Evolutionary conservation across 1,140 invertebrate genomes (phyloP).

Genomic region (Cyphomyrmex costatus): DNA sequence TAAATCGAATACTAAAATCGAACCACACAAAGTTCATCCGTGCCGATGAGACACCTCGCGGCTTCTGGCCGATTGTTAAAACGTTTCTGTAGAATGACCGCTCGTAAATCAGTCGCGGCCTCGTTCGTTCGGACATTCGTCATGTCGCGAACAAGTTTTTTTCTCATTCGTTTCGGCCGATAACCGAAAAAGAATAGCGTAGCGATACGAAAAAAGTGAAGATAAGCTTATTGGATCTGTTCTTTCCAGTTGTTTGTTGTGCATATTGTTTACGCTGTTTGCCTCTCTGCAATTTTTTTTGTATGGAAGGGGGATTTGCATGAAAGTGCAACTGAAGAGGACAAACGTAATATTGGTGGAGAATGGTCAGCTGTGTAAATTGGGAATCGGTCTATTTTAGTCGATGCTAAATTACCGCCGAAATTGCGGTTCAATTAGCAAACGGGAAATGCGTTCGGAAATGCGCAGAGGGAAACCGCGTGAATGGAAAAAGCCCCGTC

Average conservation of each 20-base stretch:
- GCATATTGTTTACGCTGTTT: background rate
- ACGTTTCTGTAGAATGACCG: constrained; percentile 53
- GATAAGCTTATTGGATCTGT: constrained; percentile 41
- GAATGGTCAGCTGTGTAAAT: background rate
- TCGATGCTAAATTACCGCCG: constrained; percentile 39
- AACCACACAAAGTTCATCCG: constrained; percentile 29
- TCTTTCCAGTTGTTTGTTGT: constrained; percentile 7
- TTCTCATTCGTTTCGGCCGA: constrained; percentile 6
- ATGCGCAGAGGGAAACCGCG: constrained; percentile 8
- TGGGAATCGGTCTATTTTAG: constrained; percentile 46
- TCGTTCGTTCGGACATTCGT: constrained; percentile 69
- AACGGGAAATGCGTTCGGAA: constrained; percentile 38
- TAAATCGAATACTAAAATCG: constrained; percentile 67
- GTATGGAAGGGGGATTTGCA: background rate
- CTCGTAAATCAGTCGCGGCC: constrained; percentile 67
- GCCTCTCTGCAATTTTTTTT: background rate
- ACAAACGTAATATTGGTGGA: background rate
- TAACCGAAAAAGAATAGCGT: constrained; percentile 50
- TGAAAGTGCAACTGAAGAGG: background rate
- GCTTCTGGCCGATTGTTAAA: constrained; percentile 64
- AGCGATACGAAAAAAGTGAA: constrained; percentile 34
- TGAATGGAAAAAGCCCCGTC: constrained; percentile 28
- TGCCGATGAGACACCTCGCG: constrained; percentile 62
- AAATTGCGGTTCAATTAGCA: constrained; percentile 59
- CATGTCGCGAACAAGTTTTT: constrained; percentile 45